Base-by-base conservation (phyloP, 2,113 vertebrate genomes). In the Sinocyclocheilus rhinocerous region DNA sequence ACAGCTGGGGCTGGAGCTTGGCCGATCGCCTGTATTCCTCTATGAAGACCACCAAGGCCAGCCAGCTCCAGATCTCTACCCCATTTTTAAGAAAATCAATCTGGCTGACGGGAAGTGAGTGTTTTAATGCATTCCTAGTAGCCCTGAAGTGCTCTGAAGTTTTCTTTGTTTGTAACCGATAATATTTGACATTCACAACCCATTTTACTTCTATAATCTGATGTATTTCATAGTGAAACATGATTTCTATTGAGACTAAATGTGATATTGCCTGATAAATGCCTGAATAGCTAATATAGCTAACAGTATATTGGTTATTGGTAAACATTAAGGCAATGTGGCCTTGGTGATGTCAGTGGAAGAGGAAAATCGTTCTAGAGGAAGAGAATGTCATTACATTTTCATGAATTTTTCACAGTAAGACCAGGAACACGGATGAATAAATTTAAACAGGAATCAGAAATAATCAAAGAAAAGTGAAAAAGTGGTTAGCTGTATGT, bases 71-170 rank as follows among this genome's bases (percentile, higher is more conserved):
- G 92, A 96, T 16, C 88, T 86, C 4, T 96, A 96, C 84, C 96
- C 96, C 13, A 92, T 92, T 26, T 96, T 97, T 90, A 95, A 93
- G 86, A 94, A 92, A 80, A 87, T 97, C 92, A 96, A 96, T 93
- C 90, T 98, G 79, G 93, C 94, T 0, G 97, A 99, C 4, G 97
- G 97, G 94, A 96, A 95, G 97, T 98, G 92, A 92, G 97, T 94
- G 8, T 20, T 45, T 59, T 16, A 11, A 48, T 48, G 12, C 2
- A 20, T 4, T 24, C 26, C 50, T 4, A 15, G 26, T n/a, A 79
- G 52, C 76, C 29, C 4, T 10, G 18, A 36, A 22, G 67, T 33
- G 67, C 67, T 36, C 15, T 33, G 29, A 36, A 70, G 16, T 72
- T 39, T 72, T 42, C 9, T 72, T 42, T 42, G 8, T 72, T 42